Conservation (phyloP, 2,888 invertebrate genomes). For the Andrena minutula region DNA sequence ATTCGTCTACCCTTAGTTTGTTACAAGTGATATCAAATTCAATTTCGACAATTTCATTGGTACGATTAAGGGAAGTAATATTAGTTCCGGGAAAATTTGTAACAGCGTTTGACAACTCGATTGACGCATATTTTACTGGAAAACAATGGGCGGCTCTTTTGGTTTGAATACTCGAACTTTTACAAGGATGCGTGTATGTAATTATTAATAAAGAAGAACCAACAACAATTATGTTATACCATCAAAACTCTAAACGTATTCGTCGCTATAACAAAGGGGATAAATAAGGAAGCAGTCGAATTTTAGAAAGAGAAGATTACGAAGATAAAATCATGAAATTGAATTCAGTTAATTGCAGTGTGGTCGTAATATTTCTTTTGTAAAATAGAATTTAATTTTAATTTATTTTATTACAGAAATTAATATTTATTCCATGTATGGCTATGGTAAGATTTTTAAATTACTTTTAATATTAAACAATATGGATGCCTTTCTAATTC, state of each 20-base stretch:
- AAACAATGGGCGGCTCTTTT: background rate
- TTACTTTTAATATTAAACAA: background rate
- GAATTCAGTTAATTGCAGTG: too few species aligned
- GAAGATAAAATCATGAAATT: too few species aligned
- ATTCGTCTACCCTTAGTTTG: slow-evolving; percentile 21
- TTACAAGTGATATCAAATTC: slow-evolving; percentile 35
- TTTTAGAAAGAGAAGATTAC: too few species aligned
- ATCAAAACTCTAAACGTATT: background rate
- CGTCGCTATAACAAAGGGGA: too few species aligned
- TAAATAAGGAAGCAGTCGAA: too few species aligned
- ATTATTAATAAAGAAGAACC: background rate
- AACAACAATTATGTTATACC: background rate
- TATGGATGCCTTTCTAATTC: background rate
- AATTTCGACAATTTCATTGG: slow-evolving; percentile 39
- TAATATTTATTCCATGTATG: background rate
- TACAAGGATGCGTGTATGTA: background rate
- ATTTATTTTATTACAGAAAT: background rate
- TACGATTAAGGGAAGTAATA: slow-evolving; percentile 13
- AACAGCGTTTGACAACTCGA: slow-evolving; percentile 12
- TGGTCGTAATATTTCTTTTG: too few species aligned
- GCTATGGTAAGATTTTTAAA: background rate
- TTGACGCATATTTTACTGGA: background rate
- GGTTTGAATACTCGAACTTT: background rate
- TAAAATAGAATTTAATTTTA: too few species aligned
- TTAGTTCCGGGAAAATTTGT: slow-evolving; percentile 36